A percentile compares a stretch with the other conserved stretches of the same genome.
Evolutionary conservation across 2,797 vertebrate species (phyloP).

Genomic region (Bradypodion pumilum): DNA sequence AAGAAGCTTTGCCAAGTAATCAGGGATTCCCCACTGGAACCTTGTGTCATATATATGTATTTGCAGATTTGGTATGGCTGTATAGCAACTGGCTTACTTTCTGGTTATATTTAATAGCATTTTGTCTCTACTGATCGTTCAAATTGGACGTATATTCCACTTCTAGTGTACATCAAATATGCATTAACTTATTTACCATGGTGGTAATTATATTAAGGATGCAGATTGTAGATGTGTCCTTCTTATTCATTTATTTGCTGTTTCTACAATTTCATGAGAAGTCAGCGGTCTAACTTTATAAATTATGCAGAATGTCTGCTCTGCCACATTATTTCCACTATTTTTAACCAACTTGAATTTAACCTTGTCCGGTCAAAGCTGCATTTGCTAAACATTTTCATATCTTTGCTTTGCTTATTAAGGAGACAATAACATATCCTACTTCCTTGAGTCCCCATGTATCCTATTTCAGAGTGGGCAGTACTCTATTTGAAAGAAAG

Average conservation of each 20-base stretch:
- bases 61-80: constrained; percentile 24
- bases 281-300: constrained; percentile 2
- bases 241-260: not conserved
- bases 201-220: constrained; percentile 15
- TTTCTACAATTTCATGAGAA: not conserved
- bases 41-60: constrained; percentile 45
- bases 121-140: constrained; percentile 20
- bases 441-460: not conserved
- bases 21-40: constrained; percentile 49
- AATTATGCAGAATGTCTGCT: constrained; percentile 10
- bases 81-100: constrained; percentile 24
- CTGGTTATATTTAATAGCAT: constrained; percentile 19
- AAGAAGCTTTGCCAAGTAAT: constrained; percentile 58
- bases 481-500: not conserved
- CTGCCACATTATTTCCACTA: constrained; percentile 11
- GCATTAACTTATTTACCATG: constrained; percentile 14
- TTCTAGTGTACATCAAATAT: constrained; percentile 15
- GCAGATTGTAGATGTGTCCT: not conserved
- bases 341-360: constrained; percentile 2
- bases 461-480: not conserved
- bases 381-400: not conserved
- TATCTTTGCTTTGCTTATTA: not conserved
- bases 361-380: not conserved
- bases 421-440: not conserved
- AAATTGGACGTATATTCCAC: constrained; percentile 14